Evolutionary conservation across 2,888 invertebrate genomes (phyloP).

Genomic region (Agriopis aurantiaria): DNA sequence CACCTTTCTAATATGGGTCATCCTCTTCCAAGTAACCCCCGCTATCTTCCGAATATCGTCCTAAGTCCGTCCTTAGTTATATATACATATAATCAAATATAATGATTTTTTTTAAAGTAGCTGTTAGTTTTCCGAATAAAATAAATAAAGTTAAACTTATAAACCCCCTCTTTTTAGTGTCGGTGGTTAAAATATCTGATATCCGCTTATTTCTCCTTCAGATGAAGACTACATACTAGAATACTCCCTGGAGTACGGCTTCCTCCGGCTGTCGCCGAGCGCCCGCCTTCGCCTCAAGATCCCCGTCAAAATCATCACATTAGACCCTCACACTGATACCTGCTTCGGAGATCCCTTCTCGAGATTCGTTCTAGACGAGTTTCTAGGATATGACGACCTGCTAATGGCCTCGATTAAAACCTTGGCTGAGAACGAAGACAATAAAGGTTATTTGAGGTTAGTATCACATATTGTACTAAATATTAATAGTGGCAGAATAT

Average conservation of each 20-base stretch:
- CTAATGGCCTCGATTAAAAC: constrained; percentile 98
- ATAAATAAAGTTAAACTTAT: no score
- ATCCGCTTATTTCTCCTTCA: constrained; percentile 59
- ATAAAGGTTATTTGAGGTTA: constrained; percentile 96
- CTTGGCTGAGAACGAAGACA: constrained; percentile 97
- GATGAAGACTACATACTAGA: constrained; percentile 99
- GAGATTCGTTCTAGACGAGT: constrained; percentile 95
- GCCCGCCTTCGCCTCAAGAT: constrained; percentile 96
- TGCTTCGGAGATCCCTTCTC: constrained; percentile 98
- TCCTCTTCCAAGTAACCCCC: no score
- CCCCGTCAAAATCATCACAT: constrained; percentile 94
- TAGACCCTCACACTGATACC: constrained; percentile 94
- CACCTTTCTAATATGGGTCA: no score
- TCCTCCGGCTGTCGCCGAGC: constrained; percentile 94
- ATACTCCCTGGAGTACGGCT: constrained; percentile 98
- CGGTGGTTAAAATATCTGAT: neutral
- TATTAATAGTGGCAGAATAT: no score
- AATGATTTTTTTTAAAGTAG: no score
- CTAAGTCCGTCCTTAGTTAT: no score
- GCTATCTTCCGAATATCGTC: no score
- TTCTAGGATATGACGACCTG: constrained; percentile 98
- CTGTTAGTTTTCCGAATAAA: no score
- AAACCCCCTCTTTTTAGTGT: no score
- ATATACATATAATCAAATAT: no score
- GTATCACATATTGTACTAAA: neutral